A percentile compares a stretch with the other conserved stretches of the same genome.
These are phyloP conservation scores for Drosophila leonis DNA, from an alignment of 2,888 invertebrate genomes.

Conservation along the genomic window DNA sequence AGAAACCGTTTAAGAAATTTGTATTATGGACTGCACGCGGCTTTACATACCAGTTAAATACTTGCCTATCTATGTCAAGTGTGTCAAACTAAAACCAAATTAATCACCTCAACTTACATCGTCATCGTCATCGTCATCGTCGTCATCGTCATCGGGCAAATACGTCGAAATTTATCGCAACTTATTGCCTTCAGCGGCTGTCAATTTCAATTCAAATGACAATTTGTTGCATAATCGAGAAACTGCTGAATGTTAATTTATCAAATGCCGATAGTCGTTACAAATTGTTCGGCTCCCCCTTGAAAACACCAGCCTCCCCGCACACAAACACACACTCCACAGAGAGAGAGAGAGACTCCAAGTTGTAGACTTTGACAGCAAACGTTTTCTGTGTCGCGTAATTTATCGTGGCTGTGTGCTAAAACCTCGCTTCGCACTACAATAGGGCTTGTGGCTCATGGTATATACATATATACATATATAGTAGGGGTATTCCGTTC, in stretches of 20 bases:
- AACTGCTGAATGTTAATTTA: constrained; percentile 80
- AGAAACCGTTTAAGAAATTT: constrained; percentile 58
- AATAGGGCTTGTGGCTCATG: constrained; percentile 13
- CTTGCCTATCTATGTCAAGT: constrained; percentile 40
- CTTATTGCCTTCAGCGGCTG: constrained; percentile 58
- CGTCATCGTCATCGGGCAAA: constrained; percentile 27
- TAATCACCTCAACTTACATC: constrained; percentile 60
- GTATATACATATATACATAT: background rate
- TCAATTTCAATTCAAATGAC: constrained; percentile 78
- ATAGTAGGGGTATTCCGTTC: constrained; percentile 8
- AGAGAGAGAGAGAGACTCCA: constrained; percentile 23
- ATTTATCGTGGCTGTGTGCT: constrained; percentile 51
- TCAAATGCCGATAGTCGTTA: constrained; percentile 80
- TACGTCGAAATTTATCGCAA: constrained; percentile 39
- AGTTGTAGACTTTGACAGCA: constrained; percentile 49
- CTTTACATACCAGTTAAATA: constrained; percentile 6
- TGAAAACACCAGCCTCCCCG: constrained; percentile 36
- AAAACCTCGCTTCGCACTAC: constrained; percentile 26
- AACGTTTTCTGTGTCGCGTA: constrained; percentile 55
- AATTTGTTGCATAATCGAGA: constrained; percentile 79
- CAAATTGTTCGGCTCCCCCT: constrained; percentile 75
- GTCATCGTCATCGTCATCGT: constrained; percentile 3
- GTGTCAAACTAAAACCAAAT: constrained; percentile 68
- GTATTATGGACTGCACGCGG: constrained; percentile 39
- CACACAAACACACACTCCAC: constrained; percentile 17